These are phyloP conservation scores for Brachyalestes nurse DNA, from an alignment of 2,797 vertebrate genomes.

Conservation along the genomic window DNA sequence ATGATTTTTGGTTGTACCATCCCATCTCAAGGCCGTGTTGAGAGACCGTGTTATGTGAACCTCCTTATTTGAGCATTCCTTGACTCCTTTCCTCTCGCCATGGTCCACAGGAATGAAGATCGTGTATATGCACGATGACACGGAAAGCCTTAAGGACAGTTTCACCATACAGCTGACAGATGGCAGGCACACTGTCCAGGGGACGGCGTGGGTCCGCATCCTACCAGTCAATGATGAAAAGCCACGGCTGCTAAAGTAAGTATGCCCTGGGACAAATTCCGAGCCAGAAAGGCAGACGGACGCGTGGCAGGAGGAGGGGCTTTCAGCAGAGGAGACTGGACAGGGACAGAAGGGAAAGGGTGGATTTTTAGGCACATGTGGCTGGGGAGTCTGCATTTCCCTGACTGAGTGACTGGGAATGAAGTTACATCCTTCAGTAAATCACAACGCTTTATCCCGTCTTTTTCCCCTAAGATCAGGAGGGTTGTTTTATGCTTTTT, in stretches of 20 bases:
- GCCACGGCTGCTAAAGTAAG: conserved; percentile 85
- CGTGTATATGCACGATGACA: conserved; percentile 86
- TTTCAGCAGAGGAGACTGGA: conserved; percentile 44
- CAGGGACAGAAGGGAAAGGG: conserved; percentile 33
- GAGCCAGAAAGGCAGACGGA: conserved; percentile 54
- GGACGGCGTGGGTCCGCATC: conserved; percentile 82
- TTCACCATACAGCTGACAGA: conserved; percentile 87
- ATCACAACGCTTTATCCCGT: conserved; percentile 25
- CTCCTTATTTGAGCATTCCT: conserved; percentile 1
- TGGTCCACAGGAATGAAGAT: conserved; percentile 81
- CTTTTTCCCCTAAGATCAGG: conserved; percentile 55
- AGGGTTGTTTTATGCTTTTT: conserved; percentile 41
- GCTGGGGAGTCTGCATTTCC: conserved; percentile 59
- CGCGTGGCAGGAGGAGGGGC: conserved; percentile 22
- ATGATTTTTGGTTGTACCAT: background rate
- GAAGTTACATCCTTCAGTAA: conserved; percentile 67
- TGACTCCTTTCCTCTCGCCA: conserved; percentile 48
- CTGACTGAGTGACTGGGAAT: conserved; percentile 65
- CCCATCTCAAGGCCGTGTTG: background rate
- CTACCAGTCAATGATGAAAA: conserved; percentile 88
- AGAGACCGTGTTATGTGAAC: background rate
- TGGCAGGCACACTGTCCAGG: conserved; percentile 85
- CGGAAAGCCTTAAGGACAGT: conserved; percentile 86
- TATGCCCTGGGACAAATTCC: conserved; percentile 59
- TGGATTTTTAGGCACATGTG: conserved; percentile 47